Evolutionary conservation across 2,888 invertebrate genomes (phyloP).

Genomic region (Epirrhoe tristata): DNA sequence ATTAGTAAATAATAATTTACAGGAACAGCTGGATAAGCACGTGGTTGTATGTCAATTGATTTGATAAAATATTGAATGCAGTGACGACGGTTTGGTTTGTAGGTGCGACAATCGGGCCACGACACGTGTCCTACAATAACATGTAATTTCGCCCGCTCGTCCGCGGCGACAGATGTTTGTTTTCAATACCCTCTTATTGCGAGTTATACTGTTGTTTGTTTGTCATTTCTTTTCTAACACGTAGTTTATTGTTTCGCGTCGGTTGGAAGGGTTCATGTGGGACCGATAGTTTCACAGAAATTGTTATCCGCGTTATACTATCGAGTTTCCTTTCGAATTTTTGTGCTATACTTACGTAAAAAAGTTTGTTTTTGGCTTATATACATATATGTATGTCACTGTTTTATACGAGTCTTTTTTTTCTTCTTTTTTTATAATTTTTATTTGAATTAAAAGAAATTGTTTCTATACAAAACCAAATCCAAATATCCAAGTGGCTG

Average conservation of each 20-base stretch:
- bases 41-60: too few relatives aligned
- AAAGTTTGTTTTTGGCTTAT: too few relatives aligned
- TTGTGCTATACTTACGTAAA: neutral
- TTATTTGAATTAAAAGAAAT: too few relatives aligned
- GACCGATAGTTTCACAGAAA: slow-evolving; percentile 19
- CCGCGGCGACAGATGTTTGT: slow-evolving; percentile 56
- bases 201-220: slow-evolving; percentile 40
- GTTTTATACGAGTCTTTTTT: too few relatives aligned
- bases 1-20: too few relatives aligned
- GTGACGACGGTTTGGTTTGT: neutral
- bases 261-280: slow-evolving; percentile 18
- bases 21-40: too few relatives aligned
- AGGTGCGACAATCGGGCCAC: slow-evolving; percentile 2
- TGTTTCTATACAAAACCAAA: too few relatives aligned
- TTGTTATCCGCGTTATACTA: slow-evolving; percentile 1
- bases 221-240: slow-evolving; percentile 47
- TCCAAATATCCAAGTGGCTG: too few relatives aligned
- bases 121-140: slow-evolving; percentile 24
- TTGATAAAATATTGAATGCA: neutral
- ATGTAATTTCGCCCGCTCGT: slow-evolving; percentile 39
- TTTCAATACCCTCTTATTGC: slow-evolving; percentile 46
- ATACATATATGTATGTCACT: too few relatives aligned
- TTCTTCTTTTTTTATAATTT: too few relatives aligned
- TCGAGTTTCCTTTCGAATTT: neutral
- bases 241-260: slow-evolving; percentile 40